phyloP scores from a whole-genome alignment of 2,797 vertebrate genomes.

The Gambusia yucatana region DNA sequence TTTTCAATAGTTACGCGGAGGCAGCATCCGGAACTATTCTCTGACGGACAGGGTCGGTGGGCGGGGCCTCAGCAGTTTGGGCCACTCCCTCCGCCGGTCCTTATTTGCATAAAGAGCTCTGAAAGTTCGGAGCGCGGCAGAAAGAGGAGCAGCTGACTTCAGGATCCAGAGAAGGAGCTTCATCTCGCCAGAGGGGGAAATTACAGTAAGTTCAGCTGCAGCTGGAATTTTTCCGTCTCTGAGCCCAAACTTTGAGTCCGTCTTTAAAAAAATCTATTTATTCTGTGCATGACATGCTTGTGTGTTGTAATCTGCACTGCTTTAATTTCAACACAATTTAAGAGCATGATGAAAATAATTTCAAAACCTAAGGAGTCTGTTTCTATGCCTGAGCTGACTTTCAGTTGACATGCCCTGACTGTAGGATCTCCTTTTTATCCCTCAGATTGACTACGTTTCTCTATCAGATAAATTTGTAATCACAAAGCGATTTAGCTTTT shows the following conservation, averaged over 20 bases:
- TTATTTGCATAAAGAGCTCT: slow-evolving; percentile 26
- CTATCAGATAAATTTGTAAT: background rate
- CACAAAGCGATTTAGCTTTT: background rate
- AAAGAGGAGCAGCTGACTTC: slow-evolving; percentile 24
- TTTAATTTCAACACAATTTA: background rate
- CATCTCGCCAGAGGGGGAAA: background rate
- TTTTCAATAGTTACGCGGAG: background rate
- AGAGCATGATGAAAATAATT: background rate
- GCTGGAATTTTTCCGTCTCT: background rate
- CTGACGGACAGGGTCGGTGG: slow-evolving; percentile 44
- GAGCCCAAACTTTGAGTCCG: background rate
- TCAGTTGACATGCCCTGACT: background rate
- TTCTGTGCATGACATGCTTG: background rate
- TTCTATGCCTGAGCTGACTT: background rate
- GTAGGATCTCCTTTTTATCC: background rate
- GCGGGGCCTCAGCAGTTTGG: slow-evolving; percentile 9
- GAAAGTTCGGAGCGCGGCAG: slow-evolving; percentile 58
- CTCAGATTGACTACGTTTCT: background rate
- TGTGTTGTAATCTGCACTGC: background rate
- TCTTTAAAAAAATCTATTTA: background rate
- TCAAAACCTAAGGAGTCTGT: background rate
- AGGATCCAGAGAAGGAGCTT: slow-evolving; percentile 10
- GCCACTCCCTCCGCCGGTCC: background rate
- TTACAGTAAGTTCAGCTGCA: slow-evolving; percentile 49
- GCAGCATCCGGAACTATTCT: slow-evolving; percentile 5